Evolutionary conservation across 1,140 invertebrate species (phyloP).

Genomic region (Atta colombica): DNA sequence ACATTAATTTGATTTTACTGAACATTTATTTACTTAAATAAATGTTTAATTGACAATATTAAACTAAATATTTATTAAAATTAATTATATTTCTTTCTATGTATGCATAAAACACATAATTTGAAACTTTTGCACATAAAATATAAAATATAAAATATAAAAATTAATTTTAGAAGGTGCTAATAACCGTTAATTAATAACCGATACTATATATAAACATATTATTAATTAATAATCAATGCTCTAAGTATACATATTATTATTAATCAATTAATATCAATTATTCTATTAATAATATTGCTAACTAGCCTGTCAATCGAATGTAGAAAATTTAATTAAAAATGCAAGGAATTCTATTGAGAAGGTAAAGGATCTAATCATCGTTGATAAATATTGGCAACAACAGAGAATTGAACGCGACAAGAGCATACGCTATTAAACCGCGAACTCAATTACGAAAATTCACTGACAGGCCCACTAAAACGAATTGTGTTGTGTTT

Average conservation of each 20-base stretch:
- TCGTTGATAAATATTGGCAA: constrained; percentile 4
- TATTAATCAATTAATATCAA: not conserved
- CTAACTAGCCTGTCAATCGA: not conserved
- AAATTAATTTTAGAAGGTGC: not conserved
- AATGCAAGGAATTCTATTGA: not conserved
- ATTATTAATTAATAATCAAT: constrained; percentile 5
- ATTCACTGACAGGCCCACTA: constrained; percentile 26
- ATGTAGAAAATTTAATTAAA: not conserved
- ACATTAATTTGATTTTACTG: too few species aligned
- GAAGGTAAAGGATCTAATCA: not conserved
- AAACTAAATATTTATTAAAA: too few species aligned
- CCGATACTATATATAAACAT: too few species aligned
- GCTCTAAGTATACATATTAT: not conserved
- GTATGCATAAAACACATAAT: too few species aligned
- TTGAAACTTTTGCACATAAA: too few species aligned
- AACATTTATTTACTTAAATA: too few species aligned
- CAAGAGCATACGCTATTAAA: constrained; percentile 40
- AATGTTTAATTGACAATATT: too few species aligned
- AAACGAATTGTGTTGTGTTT: constrained; percentile 32
- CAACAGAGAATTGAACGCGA: not conserved
- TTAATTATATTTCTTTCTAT: too few species aligned
- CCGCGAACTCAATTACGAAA: constrained; percentile 70
- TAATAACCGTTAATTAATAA: not conserved
- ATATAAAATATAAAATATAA: not conserved
- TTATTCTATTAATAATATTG: not conserved